Evolutionary conservation across 2,113 vertebrate species (phyloP).

Genomic region (Noctilio leporinus): DNA sequence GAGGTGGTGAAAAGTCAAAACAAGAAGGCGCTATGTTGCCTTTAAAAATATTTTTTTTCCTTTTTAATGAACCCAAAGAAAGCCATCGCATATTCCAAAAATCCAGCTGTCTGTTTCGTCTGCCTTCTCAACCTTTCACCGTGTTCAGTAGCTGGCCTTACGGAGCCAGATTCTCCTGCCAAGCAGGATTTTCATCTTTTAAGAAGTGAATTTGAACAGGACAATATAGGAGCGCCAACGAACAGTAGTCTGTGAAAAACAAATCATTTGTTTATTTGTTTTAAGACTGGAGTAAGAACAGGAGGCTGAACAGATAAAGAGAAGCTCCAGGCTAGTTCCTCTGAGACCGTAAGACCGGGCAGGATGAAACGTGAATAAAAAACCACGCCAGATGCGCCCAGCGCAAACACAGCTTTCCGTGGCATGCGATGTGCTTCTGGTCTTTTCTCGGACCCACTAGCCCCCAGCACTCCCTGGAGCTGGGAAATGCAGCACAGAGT

Average conservation of each 20-base stretch:
- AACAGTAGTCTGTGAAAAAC: neutral
- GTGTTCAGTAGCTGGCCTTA: neutral
- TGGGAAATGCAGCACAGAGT: conserved; percentile 19
- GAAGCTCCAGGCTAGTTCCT: conserved; percentile 45
- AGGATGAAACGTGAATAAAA: conserved; percentile 27
- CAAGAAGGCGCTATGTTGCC: neutral
- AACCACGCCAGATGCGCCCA: neutral
- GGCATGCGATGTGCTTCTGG: neutral
- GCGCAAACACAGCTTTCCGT: neutral
- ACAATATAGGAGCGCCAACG: neutral
- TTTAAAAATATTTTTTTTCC: neutral
- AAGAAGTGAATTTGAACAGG: conserved; percentile 8
- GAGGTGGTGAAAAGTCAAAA: neutral
- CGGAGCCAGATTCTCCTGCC: neutral
- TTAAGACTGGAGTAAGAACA: conserved; percentile 59
- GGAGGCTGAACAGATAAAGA: neutral
- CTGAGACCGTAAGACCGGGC: neutral
- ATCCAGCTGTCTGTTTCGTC: neutral
- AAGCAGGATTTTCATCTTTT: neutral
- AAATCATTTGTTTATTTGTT: conserved; percentile 40
- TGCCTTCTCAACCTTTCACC: neutral
- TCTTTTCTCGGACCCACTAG: neutral
- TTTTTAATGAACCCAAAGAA: neutral
- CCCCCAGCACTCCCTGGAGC: neutral
- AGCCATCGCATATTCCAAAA: neutral